Percentiles rank a stretch among this genome's conserved stretches.
Evolutionary conservation across 2,888 invertebrate genomes (phyloP).

Genomic region (Tipula unca): DNA sequence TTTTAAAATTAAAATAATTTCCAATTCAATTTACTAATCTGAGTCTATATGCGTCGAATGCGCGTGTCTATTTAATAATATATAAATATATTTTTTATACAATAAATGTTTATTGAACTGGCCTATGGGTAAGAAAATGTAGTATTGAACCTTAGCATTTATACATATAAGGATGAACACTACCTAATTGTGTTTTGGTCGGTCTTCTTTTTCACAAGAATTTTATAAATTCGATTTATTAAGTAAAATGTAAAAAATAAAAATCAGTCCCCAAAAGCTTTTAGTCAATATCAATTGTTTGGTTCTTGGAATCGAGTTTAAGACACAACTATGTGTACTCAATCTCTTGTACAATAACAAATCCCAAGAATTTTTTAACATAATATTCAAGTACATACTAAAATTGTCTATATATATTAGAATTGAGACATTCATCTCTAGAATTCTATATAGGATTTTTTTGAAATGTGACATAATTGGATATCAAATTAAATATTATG

Average conservation of each 20-base stretch:
- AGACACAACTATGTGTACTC: background rate
- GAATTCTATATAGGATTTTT: background rate
- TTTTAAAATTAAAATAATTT: background rate
- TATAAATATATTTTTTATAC: too few relatives aligned
- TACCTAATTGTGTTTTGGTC: too few relatives aligned
- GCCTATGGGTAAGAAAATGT: background rate
- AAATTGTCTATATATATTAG: background rate
- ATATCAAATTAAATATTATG: background rate
- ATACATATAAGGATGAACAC: too few relatives aligned
- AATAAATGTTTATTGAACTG: background rate
- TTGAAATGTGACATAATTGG: background rate
- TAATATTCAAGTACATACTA: background rate
- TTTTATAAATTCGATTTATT: background rate
- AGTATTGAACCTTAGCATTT: background rate
- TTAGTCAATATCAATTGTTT: background rate
- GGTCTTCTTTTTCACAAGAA: background rate
- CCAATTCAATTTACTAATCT: background rate
- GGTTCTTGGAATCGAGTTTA: background rate
- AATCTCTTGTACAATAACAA: background rate
- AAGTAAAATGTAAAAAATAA: background rate
- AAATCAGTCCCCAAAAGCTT: background rate
- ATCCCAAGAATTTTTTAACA: background rate
- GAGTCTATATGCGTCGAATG: background rate
- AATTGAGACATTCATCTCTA: background rate
- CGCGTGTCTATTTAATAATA: background rate